Base-by-base conservation (phyloP, 2,888 invertebrate species). In the Drosophila gaucha region DNA sequence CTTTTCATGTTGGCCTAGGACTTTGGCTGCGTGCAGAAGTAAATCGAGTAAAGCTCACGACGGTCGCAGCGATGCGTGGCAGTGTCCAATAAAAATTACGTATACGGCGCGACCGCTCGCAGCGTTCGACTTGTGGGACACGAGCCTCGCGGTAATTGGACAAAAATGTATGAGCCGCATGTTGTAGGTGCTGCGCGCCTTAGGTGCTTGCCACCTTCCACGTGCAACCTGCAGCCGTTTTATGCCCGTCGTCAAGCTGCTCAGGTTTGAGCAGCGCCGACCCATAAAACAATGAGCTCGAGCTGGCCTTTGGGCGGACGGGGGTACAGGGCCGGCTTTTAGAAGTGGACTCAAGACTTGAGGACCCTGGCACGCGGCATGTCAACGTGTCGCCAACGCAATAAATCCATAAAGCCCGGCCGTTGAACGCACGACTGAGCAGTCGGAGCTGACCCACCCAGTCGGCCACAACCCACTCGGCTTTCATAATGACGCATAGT, bases 1-100 rank as follows among this genome's bases (percentile, higher is more conserved):
- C 84, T 85, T 77, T 65, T 54, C 49, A 57, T 79, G 69, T 88
- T 88, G 75, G 80, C 84, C 84, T 88, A 89, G 88, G 89, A 80
- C 82, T 67, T 52, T 35, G 41, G 22, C 55, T 60, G 66, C 66
- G 64, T 74, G 8, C 39, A 22, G 39, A n/a, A 26, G 41, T 41
- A 38, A 38, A n/a, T 66, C 75, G 71, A 51, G 62, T 30, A 84
- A 86, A 79, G 88, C 86, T 88, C 41, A 59, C 72, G 39, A 16
- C 30, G 26, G 49, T 55, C 41, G 30, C 56, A 44, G 36, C 58
- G 51, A 58, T 54, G 72, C 85, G 60, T 67, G 85, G 67, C 74
- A 68, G 67, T 70, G 85, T 78, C 87, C 82, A 82, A 82, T 82
- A 82, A 87, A 80, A 84, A 78, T 80, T 66, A 78, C 82, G 87